Percentiles rank a stretch among this genome's conserved stretches.
These are phyloP conservation scores for Hippocampus guttulatus DNA, from an alignment of 2,113 vertebrate genomes.

Conservation along the genomic window DNA sequence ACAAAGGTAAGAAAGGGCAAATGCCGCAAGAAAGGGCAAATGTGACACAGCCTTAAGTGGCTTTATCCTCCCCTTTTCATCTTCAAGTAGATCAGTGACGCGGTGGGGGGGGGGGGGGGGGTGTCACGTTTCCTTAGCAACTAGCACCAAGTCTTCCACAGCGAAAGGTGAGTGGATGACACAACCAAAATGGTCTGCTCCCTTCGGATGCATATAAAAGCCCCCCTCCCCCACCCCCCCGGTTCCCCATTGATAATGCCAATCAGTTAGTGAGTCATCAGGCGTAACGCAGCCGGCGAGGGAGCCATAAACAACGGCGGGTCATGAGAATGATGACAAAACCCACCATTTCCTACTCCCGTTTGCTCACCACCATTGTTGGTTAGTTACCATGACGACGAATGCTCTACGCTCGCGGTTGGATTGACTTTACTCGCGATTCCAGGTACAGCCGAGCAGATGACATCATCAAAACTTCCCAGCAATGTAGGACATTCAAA, in stretches of 20 bases:
- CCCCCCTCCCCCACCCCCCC: neutral
- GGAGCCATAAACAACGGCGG: constrained; percentile 26
- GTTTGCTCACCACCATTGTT: neutral
- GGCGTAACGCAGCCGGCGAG: constrained; percentile 24
- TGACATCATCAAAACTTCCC: constrained; percentile 44
- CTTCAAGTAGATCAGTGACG: constrained; percentile 17
- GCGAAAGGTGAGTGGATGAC: constrained; percentile 16
- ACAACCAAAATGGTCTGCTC: constrained; percentile 35
- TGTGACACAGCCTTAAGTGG: constrained; percentile 20
- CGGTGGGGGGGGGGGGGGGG: constrained; percentile 1
- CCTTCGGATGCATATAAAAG: constrained; percentile 41
- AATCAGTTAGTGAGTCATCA: constrained; percentile 48
- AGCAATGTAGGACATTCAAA: constrained; percentile 43
- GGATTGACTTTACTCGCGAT: neutral
- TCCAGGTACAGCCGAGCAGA: constrained; percentile 8
- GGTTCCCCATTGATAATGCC: constrained; percentile 10
- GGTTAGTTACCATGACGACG: neutral
- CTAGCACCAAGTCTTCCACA: neutral
- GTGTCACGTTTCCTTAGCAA: constrained; percentile 21
- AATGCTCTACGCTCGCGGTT: neutral
- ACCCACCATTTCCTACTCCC: neutral
- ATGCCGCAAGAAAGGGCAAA: constrained; percentile 9
- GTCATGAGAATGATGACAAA: constrained; percentile 28
- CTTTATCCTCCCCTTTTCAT: constrained; percentile 24
- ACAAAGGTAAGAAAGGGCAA: constrained; percentile 17